Evolutionary conservation across 2,888 invertebrate species (phyloP).

Genomic region (Coecobrya sp.): DNA sequence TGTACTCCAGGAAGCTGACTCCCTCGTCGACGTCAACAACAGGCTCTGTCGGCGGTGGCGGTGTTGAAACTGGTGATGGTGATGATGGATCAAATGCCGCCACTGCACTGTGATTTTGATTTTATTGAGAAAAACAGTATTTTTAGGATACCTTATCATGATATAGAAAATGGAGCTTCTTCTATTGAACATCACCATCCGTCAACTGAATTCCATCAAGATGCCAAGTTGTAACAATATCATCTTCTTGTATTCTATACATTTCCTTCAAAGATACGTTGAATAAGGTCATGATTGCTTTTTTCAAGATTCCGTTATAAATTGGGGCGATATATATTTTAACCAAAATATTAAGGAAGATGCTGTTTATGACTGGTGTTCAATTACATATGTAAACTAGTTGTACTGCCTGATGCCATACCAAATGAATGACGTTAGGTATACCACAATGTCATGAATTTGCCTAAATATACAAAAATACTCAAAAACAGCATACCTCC

Average conservation of each 20-base stretch:
- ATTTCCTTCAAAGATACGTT: background rate
- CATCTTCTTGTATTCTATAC: background rate
- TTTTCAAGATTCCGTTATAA: background rate
- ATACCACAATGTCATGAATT: no score
- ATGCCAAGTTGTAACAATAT: background rate
- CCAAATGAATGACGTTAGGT: no score
- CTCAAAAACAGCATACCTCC: no score
- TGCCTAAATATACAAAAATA: no score
- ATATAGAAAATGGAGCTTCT: constrained; percentile 14
- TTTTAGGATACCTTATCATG: background rate
- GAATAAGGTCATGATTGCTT: background rate
- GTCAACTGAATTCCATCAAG: constrained; percentile 34
- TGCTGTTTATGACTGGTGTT: background rate
- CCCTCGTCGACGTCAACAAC: constrained; percentile 31
- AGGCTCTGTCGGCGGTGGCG: background rate
- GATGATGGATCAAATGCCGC: constrained; percentile 54
- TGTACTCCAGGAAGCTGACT: constrained; percentile 72
- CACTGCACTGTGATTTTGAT: constrained; percentile 70
- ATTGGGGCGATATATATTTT: background rate
- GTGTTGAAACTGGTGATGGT: constrained; percentile 40
- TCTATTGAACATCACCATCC: background rate
- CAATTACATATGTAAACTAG: no score
- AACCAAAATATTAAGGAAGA: background rate
- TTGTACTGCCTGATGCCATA: no score
- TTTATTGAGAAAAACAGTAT: background rate